Evolutionary conservation across 2,797 vertebrate genomes (phyloP), one percentile per base, ranked within the genome.

Genomic region (Micrastur ruficollis): DNA sequence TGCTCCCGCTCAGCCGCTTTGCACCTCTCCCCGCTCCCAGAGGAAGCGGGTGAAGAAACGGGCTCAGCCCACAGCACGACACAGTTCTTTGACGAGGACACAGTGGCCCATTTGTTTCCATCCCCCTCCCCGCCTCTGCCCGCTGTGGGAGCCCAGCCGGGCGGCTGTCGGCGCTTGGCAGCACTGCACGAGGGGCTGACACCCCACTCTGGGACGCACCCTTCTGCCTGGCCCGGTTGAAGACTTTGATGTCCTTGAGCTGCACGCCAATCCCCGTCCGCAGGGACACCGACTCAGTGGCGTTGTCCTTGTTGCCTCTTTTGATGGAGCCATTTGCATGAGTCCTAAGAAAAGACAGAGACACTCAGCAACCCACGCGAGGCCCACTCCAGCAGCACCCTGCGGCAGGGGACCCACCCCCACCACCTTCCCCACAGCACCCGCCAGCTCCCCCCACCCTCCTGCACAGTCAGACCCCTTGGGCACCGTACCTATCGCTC

Each of bases 161-260:
- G 26, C 1, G 5, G 52, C 34, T 5, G 26, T 8, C 2, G 1
- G 75, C 5, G 2, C 19, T 61, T 13, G 4, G 73, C 81, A 44
- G 63, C 15, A 5, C 22, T 5, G 25, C 50, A 10, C 20, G 4
- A 14, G 58, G 29, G 38, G 32, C 72, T n/a, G n/a, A 52, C 53
- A 9, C 40, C 38, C 26, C 0, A 0, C 1, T 17, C 63, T 44
- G 2, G 4, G 5, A 66, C 95, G 6, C 82, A 99, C 99, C 99
- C 98, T 99, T 99, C 96, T 99, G 99, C 40, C 99, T 98, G 93
- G 99, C 99, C 84, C 98, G 98, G 97, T 99, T 99, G 98, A 99
- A 99, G 94, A 99, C 99, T 97, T 99, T 99, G 95, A 99, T 99
- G 97, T 99, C 99, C 97, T 99, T 99, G 62, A 99, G 99, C 97